Percentiles rank a stretch among this genome's conserved stretches.
These are phyloP conservation scores for Diarsia mendica DNA, from an alignment of 2,888 invertebrate species.

Conservation along the genomic window DNA sequence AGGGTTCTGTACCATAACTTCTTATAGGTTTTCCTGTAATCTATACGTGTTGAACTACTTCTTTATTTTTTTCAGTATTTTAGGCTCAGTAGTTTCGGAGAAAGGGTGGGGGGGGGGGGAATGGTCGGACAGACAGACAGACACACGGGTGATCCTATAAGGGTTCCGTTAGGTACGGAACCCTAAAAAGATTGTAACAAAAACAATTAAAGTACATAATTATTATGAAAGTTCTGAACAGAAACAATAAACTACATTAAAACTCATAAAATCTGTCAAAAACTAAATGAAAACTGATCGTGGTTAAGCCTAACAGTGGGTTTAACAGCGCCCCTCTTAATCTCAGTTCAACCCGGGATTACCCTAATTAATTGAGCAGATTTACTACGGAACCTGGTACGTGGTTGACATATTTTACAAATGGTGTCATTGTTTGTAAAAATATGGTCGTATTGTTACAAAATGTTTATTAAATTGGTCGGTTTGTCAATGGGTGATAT, in stretches of 20 bases:
- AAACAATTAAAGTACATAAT: too few species aligned
- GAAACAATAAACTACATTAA: conserved; percentile 28
- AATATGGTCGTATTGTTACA: not conserved
- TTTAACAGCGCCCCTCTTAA: conserved; percentile 36
- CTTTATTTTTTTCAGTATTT: too few species aligned
- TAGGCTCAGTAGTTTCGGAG: too few species aligned
- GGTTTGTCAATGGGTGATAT: not conserved
- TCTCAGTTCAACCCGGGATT: conserved; percentile 53
- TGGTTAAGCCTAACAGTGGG: conserved; percentile 32
- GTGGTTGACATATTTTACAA: conserved; percentile 36
- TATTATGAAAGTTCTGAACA: not conserved
- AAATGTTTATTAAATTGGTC: conserved; percentile 1
- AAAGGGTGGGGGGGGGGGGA: too few species aligned
- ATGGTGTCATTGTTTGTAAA: conserved; percentile 19
- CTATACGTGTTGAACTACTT: too few species aligned
- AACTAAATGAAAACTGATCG: conserved; percentile 46
- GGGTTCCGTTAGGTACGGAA: too few species aligned
- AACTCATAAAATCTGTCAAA: conserved; percentile 33
- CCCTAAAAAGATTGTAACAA: too few species aligned
- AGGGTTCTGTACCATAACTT: too few species aligned
- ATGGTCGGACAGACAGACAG: too few species aligned
- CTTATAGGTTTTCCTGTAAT: too few species aligned
- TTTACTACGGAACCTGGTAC: conserved; percentile 40
- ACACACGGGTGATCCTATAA: too few species aligned
- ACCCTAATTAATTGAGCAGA: conserved; percentile 65